Percentiles rank a stretch among this genome's conserved stretches.
These are phyloP conservation scores for Atta texana DNA, from an alignment of 1,140 invertebrate genomes.

Conservation along the genomic window DNA sequence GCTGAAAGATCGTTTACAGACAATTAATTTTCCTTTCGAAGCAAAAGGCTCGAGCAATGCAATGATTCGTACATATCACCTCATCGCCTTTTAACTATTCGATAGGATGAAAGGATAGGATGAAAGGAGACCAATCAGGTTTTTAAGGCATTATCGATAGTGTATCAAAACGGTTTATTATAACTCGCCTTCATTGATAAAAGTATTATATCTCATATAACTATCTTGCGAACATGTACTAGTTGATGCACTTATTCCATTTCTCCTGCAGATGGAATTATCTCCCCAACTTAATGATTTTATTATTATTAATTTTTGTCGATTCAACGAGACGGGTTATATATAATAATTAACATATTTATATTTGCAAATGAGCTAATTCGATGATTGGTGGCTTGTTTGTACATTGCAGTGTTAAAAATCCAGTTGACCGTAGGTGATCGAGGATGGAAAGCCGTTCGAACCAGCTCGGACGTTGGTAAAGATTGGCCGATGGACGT, in stretches of 20 bases:
- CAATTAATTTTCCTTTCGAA: conserved; percentile 55
- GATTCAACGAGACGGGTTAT: not conserved
- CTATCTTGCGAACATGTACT: not conserved
- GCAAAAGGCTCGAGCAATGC: conserved; percentile 1
- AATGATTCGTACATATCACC: not conserved
- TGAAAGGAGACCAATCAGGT: not conserved
- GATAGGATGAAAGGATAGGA: not conserved
- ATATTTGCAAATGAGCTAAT: conserved; percentile 10
- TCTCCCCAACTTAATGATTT: conserved; percentile 11
- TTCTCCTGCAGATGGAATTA: not conserved
- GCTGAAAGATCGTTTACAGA: conserved; percentile 41
- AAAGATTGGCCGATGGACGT: conserved; percentile 47
- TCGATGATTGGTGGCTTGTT: not conserved
- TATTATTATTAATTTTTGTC: not conserved
- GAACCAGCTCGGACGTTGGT: conserved; percentile 33
- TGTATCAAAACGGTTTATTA: not conserved
- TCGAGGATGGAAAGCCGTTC: conserved; percentile 25
- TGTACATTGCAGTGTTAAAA: not conserved
- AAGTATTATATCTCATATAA: not conserved
- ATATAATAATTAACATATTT: conserved; percentile 23
- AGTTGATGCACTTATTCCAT: not conserved
- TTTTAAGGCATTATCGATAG: not conserved
- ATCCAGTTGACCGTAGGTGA: not conserved
- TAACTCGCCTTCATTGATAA: not conserved
- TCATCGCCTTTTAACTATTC: conserved; percentile 32